Percentiles rank a stretch among this genome's conserved stretches.
Evolutionary conservation across 1,140 invertebrate genomes (phyloP).

Genomic region (Ceratina calcarata): DNA sequence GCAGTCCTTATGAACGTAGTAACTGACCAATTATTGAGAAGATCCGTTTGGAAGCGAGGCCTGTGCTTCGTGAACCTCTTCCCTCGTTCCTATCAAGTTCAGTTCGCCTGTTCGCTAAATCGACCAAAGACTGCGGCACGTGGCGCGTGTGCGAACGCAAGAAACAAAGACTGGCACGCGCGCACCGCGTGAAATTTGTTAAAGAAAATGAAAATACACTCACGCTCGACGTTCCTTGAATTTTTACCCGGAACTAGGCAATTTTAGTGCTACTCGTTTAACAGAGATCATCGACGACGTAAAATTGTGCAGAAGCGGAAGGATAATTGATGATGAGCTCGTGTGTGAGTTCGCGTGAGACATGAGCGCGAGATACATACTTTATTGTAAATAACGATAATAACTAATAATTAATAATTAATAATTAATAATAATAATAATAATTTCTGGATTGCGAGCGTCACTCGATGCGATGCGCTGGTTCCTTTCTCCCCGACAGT

Average conservation of each 20-base stretch:
- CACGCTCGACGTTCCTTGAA: not conserved
- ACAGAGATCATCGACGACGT: too few species aligned
- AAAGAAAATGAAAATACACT: not conserved
- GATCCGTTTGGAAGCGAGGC: too few species aligned
- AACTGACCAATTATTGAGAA: too few species aligned
- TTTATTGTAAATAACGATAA: too few species aligned
- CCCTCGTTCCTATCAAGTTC: conserved; percentile 41
- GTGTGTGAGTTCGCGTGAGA: too few species aligned
- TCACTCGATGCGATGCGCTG: conserved; percentile 1
- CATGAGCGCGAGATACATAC: too few species aligned
- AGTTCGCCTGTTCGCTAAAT: conserved; percentile 35
- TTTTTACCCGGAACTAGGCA: not conserved
- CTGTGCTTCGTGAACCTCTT: conserved; percentile 9
- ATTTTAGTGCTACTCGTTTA: too few species aligned
- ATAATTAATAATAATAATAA: conserved; percentile 36
- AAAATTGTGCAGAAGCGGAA: too few species aligned
- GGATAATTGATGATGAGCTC: too few species aligned
- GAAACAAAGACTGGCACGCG: not conserved
- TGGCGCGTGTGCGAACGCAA: not conserved
- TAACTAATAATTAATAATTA: conserved; percentile 3
- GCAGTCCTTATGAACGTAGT: too few species aligned
- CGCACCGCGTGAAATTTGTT: not conserved
- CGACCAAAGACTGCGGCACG: conserved; percentile 34
- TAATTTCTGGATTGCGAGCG: conserved; percentile 23
- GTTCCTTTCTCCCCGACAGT: conserved; percentile 31